Evolutionary conservation across 2,888 invertebrate genomes (phyloP).

Genomic region (Papilio elwesi): DNA sequence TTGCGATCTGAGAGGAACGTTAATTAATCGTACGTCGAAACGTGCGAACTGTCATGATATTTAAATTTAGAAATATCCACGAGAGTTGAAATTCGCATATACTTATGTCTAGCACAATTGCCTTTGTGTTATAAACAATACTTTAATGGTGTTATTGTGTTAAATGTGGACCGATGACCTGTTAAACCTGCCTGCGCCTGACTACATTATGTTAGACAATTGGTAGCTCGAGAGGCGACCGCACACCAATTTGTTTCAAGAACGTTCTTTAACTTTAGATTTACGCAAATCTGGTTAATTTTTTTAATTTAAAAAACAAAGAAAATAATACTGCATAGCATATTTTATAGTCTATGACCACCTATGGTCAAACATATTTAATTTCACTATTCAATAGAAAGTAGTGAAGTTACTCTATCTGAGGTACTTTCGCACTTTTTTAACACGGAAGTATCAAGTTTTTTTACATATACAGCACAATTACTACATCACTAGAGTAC

Average conservation of each 20-base stretch:
- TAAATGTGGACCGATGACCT: conserved; percentile 61
- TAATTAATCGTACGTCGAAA: conserved; percentile 25
- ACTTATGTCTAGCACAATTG: conserved; percentile 65
- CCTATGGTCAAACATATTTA: too few species aligned
- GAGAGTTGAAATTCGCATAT: conserved; percentile 60
- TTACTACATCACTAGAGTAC: too few species aligned
- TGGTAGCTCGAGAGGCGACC: conserved; percentile 20
- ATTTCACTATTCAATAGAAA: too few species aligned
- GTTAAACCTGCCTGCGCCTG: conserved; percentile 50
- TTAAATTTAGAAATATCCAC: conserved; percentile 56
- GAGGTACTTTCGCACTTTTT: too few species aligned
- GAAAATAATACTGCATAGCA: neutral
- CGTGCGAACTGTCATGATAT: conserved; percentile 34
- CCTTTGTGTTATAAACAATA: conserved; percentile 78
- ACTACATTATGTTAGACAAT: conserved; percentile 31
- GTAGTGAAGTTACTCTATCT: too few species aligned
- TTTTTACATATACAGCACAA: too few species aligned
- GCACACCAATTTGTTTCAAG: conserved; percentile 8
- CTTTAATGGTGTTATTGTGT: conserved; percentile 75
- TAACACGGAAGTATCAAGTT: too few species aligned
- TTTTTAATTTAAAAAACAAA: neutral
- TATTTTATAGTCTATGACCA: neutral
- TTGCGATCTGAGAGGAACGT: conserved; percentile 13
- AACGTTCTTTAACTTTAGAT: neutral
- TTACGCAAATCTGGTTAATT: neutral